Evolutionary conservation across 2,113 vertebrate genomes (phyloP).

Genomic region (Silurus meridionalis): DNA sequence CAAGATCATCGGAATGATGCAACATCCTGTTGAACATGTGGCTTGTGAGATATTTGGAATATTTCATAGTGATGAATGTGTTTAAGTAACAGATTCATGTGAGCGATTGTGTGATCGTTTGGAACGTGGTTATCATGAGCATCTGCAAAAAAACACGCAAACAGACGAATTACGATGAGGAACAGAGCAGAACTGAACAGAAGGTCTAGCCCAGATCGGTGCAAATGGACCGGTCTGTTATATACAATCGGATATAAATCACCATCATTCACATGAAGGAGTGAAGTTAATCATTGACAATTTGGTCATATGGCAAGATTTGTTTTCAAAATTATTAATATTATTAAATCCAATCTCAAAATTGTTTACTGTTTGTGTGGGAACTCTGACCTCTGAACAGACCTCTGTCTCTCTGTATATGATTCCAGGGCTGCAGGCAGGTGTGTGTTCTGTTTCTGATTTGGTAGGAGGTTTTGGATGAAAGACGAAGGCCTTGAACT

Average conservation of each 20-base stretch:
- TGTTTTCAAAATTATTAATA: background rate
- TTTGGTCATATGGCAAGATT: background rate
- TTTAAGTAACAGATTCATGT: background rate
- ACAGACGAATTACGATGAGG: background rate
- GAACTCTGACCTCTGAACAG: background rate
- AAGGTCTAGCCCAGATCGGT: background rate
- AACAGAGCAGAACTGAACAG: too few relatives aligned
- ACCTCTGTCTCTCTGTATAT: background rate
- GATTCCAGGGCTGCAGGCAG: background rate
- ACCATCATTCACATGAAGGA: background rate
- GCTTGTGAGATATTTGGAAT: background rate
- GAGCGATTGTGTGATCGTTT: background rate
- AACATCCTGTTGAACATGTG: background rate
- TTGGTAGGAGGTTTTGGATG: background rate
- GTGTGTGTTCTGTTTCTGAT: slow-evolving; percentile 11
- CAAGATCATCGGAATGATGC: background rate
- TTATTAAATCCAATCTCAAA: too few relatives aligned
- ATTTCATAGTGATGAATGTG: background rate
- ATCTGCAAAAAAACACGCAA: background rate
- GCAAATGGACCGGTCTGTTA: background rate
- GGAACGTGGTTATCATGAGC: background rate
- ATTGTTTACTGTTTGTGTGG: background rate
- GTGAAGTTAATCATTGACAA: background rate
- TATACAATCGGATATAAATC: background rate
- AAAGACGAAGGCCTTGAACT: background rate